These are phyloP conservation scores for Craseonycteris thonglongyai DNA, from an alignment of 2,113 vertebrate genomes.

Conservation along the genomic window DNA sequence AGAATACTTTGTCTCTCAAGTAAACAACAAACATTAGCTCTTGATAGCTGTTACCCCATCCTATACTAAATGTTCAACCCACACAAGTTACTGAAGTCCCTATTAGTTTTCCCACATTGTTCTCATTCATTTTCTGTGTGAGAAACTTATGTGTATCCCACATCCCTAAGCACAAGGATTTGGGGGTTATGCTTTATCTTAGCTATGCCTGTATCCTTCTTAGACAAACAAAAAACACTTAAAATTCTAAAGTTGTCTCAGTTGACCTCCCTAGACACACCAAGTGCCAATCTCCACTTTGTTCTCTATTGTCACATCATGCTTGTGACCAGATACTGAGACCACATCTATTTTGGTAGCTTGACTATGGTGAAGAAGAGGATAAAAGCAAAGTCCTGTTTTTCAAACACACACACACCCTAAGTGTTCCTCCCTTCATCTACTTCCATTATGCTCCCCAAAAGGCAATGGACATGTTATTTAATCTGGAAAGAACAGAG, in stretches of 20 bases:
- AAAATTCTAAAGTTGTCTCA: not conserved
- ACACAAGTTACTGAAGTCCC: not conserved
- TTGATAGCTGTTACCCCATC: not conserved
- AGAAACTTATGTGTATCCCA: not conserved
- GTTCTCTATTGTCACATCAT: not conserved
- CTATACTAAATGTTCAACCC: not conserved
- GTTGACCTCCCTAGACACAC: not conserved
- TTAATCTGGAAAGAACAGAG: not conserved
- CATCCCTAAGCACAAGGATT: not conserved
- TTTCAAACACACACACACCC: not conserved
- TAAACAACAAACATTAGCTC: not conserved
- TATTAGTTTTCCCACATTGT: not conserved
- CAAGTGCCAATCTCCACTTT: not conserved
- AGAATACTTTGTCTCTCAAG: not conserved
- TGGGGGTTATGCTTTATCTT: not conserved
- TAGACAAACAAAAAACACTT: not conserved
- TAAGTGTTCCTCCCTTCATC: not conserved
- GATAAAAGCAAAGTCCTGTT: not conserved
- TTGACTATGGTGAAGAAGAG: not conserved
- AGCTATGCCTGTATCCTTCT: not conserved
- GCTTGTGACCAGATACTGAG: not conserved
- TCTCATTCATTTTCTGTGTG: not conserved
- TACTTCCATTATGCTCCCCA: not conserved
- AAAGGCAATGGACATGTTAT: not conserved
- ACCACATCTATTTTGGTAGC: not conserved